A percentile compares a stretch with the other conserved stretches of the same genome.
Evolutionary conservation across 1,140 invertebrate genomes (phyloP).

Genomic region (Bombyx mori): ASM3026992v2 NC_085110.1:4485001-4485500

Average conservation of each 20-base stretch:
- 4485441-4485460: conserved; percentile 52
- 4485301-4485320: conserved; percentile 68
- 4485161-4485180: too few relatives aligned
- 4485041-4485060: too few relatives aligned
- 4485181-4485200: conserved; percentile 2
- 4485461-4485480: conserved; percentile 49
- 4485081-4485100: too few relatives aligned
- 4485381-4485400: not conserved
- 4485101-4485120: too few relatives aligned
- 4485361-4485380: not conserved
- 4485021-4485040: too few relatives aligned
- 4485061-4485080: too few relatives aligned
- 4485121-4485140: too few relatives aligned
- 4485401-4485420: conserved; percentile 3
- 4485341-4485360: too few relatives aligned
- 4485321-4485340: conserved; percentile 42
- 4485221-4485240: conserved; percentile 61
- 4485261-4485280: conserved; percentile 60
- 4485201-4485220: conserved; percentile 36
- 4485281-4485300: conserved; percentile 60
- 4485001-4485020: too few relatives aligned
- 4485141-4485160: too few relatives aligned
- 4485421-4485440: conserved; percentile 40
- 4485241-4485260: conserved; percentile 65
- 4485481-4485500: conserved; percentile 67